A percentile compares a stretch with the other conserved stretches of the same genome.
phyloP scores from a whole-genome alignment of 2,797 vertebrate species.

The Vipera latastei region DNA sequence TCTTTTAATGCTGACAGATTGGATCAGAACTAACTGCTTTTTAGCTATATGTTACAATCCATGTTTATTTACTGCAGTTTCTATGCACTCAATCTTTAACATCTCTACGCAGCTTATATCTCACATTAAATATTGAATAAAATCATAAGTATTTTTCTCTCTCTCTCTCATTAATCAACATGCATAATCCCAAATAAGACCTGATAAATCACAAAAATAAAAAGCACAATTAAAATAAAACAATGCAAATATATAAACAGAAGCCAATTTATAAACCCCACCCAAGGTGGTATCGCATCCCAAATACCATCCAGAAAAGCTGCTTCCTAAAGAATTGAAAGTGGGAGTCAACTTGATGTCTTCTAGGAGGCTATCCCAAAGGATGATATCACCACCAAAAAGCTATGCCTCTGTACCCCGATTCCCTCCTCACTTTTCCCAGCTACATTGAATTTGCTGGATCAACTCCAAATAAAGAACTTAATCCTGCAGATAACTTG shows the following conservation, averaged over 20 bases:
- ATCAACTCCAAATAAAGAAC: neutral
- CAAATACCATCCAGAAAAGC: neutral
- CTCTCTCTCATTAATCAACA: neutral
- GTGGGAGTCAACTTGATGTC: neutral
- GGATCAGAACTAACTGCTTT: neutral
- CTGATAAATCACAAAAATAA: neutral
- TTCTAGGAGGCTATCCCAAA: neutral
- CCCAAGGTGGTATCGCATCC: neutral
- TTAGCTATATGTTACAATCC: neutral
- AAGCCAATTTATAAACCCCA: neutral
- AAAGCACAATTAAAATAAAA: neutral
- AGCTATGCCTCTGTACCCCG: neutral
- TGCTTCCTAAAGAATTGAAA: neutral
- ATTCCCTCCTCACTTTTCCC: neutral
- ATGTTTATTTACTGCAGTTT: neutral
- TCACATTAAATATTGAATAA: neutral
- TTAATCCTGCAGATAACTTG: neutral
- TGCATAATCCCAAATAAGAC: neutral
- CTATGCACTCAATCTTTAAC: neutral
- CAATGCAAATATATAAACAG: neutral
- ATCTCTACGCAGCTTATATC: neutral
- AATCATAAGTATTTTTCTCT: neutral
- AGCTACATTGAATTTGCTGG: neutral
- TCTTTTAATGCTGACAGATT: neutral
- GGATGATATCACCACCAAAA: neutral